These are phyloP conservation scores for Telmatochromis bifrenatus DNA, from an alignment of 2,113 vertebrate genomes.

Conservation along the genomic window DNA sequence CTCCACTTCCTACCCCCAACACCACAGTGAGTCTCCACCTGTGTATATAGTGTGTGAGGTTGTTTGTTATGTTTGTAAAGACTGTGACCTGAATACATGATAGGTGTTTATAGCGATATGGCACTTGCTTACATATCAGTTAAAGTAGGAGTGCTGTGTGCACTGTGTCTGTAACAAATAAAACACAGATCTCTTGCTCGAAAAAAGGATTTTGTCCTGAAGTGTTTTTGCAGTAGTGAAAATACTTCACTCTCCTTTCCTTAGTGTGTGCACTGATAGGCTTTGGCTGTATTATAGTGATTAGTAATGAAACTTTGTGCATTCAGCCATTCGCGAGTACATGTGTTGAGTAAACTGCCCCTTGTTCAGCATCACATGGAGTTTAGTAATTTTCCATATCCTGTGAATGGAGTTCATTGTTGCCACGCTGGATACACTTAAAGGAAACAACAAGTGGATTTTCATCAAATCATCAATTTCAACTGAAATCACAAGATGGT, in stretches of 20 bases:
- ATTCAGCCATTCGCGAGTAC: neutral
- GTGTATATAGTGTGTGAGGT: neutral
- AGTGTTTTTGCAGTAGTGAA: neutral
- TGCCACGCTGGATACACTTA: slow-evolving; percentile 1
- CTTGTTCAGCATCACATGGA: slow-evolving; percentile 8
- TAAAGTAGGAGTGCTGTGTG: neutral
- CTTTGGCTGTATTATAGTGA: neutral
- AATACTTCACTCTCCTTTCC: neutral
- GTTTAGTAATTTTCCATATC: slow-evolving; percentile 44
- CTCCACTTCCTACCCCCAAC: slow-evolving; percentile 35
- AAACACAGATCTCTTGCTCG: neutral
- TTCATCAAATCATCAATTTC: neutral
- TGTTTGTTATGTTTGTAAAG: neutral
- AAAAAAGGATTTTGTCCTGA: neutral
- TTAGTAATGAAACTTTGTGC: neutral
- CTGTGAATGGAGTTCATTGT: slow-evolving; percentile 52
- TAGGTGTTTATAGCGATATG: neutral
- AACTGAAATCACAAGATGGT: slow-evolving; percentile 2
- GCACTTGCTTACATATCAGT: neutral
- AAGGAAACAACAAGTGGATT: slow-evolving; percentile 15
- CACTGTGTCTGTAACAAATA: neutral
- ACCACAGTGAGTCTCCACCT: slow-evolving; percentile 53
- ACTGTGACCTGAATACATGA: neutral
- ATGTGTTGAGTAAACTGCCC: slow-evolving; percentile 32
- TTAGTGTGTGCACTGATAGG: neutral